These are phyloP conservation scores for Cricetomys ansorgei DNA, from an alignment of 2,113 vertebrate species.

Conservation along the genomic window DNA sequence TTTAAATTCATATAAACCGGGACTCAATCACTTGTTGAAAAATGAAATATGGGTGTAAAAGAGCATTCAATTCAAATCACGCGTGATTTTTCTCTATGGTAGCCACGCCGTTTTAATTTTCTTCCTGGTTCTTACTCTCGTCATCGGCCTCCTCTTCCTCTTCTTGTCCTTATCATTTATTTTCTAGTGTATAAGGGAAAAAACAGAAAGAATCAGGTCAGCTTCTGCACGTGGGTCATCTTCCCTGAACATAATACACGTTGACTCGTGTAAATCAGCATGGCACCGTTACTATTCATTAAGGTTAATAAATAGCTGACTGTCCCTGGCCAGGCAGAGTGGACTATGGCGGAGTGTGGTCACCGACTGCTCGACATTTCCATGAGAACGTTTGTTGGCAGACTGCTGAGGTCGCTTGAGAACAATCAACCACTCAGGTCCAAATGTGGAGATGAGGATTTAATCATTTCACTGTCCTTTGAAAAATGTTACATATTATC, in stretches of 20 bases:
- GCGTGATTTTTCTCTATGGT: conserved; percentile 13
- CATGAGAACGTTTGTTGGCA: conserved; percentile 65
- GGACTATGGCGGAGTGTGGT: conserved; percentile 78
- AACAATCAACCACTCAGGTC: conserved; percentile 54
- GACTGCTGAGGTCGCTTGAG: conserved; percentile 77
- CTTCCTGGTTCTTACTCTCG: background rate
- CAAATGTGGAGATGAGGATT: conserved; percentile 58
- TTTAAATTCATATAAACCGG: conserved; percentile 63
- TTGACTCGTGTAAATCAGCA: conserved; percentile 77
- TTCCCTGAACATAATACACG: conserved; percentile 44
- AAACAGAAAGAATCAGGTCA: background rate
- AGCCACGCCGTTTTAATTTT: conserved; percentile 34
- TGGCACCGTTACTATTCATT: conserved; percentile 84
- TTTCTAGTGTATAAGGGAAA: conserved; percentile 26
- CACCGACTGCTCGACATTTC: conserved; percentile 83
- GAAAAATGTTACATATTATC: conserved; percentile 58
- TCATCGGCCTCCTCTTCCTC: background rate
- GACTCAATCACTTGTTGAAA: conserved; percentile 59
- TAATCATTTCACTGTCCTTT: conserved; percentile 75
- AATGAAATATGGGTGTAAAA: conserved; percentile 57
- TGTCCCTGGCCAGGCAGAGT: conserved; percentile 80
- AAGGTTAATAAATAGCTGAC: conserved; percentile 78
- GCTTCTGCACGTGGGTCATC: conserved; percentile 48
- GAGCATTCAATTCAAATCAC: conserved; percentile 17
- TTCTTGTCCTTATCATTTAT: conserved; percentile 3